Evolutionary conservation across 2,113 vertebrate genomes (phyloP).

Genomic region (Ellobius talpinus): DNA sequence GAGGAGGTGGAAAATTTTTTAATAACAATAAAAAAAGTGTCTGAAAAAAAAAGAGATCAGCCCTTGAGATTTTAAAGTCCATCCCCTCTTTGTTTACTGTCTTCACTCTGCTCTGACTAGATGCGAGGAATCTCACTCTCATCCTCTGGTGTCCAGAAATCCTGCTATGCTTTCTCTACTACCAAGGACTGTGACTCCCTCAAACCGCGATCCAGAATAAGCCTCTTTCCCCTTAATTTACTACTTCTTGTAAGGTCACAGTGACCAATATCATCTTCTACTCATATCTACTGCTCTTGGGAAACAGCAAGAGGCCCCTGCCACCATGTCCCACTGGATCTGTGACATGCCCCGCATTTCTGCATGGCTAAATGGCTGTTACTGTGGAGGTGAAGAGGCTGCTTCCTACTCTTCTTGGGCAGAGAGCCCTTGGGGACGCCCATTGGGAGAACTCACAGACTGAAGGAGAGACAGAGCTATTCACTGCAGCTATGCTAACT

Average conservation of each 20-base stretch:
- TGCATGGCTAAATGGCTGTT: background rate
- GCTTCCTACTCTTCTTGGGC: background rate
- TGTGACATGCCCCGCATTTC: background rate
- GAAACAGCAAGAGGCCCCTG: background rate
- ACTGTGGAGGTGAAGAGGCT: background rate
- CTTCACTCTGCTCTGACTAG: background rate
- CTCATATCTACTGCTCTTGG: background rate
- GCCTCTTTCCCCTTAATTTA: background rate
- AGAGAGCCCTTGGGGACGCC: background rate
- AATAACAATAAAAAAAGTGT: too few species aligned
- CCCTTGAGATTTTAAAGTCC: background rate
- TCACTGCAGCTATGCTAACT: constrained; percentile 10
- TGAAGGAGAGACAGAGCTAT: background rate
- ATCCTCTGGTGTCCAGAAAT: background rate
- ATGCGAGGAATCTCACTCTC: background rate
- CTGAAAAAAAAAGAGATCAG: too few species aligned
- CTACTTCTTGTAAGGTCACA: background rate
- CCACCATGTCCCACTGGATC: background rate
- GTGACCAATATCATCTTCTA: background rate
- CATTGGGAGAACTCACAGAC: background rate
- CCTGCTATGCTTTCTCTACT: background rate
- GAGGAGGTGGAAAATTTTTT: too few species aligned
- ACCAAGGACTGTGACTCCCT: background rate
- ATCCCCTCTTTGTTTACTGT: background rate
- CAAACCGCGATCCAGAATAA: background rate